Percentiles rank a stretch among this genome's conserved stretches.
Evolutionary conservation across 2,888 invertebrate genomes (phyloP).

Genomic region (Nezara viridula): DNA sequence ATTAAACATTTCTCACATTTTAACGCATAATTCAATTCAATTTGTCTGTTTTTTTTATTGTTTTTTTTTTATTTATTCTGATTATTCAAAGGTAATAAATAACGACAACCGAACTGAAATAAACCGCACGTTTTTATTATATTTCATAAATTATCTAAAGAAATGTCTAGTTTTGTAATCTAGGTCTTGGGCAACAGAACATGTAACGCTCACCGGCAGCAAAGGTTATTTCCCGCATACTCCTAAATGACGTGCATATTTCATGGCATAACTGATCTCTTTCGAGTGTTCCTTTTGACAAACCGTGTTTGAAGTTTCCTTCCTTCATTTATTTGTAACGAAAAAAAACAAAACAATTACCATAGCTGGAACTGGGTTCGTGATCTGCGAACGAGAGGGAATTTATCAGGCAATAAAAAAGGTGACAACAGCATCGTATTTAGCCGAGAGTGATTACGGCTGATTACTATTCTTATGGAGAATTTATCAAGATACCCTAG

Average conservation of each 20-base stretch:
- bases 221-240: conserved; percentile 22
- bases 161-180: background rate
- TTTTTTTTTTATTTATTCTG: background rate
- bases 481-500: conserved; percentile 4
- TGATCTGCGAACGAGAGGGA: background rate
- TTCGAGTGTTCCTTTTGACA: background rate
- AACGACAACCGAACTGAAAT: background rate
- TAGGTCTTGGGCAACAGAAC: conserved; percentile 12
- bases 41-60: background rate
- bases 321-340: background rate
- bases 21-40: background rate
- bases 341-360: background rate
- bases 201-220: background rate
- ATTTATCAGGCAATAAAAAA: conserved; percentile 13
- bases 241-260: conserved; percentile 22
- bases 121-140: background rate
- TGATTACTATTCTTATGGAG: conserved; percentile 32
- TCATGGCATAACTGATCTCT: conserved; percentile 6
- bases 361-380: background rate
- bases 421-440: conserved; percentile 14
- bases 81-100: background rate
- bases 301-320: background rate
- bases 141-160: background rate
- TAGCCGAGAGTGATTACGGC: conserved; percentile 3
- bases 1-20: background rate